Conservation (phyloP, 2,113 vertebrate species). For the Aphelocoma coerulescens region DNA sequence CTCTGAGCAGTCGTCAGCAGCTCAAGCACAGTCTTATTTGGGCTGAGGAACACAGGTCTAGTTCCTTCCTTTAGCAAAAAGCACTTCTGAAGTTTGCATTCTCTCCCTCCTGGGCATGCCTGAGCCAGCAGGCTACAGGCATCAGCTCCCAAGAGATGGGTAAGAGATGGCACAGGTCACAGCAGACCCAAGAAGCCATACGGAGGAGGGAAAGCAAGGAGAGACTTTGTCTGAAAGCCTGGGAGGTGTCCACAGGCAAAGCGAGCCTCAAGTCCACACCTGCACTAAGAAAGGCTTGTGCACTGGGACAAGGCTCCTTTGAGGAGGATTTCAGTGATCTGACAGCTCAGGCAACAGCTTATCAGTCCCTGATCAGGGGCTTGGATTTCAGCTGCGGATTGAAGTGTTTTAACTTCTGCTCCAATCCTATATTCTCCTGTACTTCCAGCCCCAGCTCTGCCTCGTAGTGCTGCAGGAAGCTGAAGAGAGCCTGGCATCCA, state of each 20-base stretch:
- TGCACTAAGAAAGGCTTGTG: neutral
- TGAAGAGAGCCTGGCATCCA: neutral
- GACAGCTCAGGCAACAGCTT: neutral
- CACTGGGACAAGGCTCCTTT: neutral
- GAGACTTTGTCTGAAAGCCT: neutral
- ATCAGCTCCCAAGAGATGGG: neutral
- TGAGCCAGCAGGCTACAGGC: neutral
- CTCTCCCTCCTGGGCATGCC: neutral
- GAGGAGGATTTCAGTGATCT: neutral
- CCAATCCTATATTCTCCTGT: neutral
- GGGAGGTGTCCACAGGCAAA: neutral
- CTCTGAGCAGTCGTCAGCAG: neutral
- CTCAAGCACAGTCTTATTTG: neutral
- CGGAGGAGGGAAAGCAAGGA: neutral
- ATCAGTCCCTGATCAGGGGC: neutral
- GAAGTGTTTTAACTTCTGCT: neutral
- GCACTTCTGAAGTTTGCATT: rapidly evolving
- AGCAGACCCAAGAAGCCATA: neutral
- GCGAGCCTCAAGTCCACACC: neutral
- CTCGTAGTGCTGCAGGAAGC: rapidly evolving
- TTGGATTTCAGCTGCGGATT: neutral
- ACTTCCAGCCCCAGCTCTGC: neutral
- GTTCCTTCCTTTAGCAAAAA: neutral
- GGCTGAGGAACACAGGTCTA: neutral
- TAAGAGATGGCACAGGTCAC: neutral